Evolutionary conservation across 1,140 invertebrate genomes (phyloP), one percentile per base, ranked within the genome.

Genomic region (Listronotus bonariensis): DNA sequence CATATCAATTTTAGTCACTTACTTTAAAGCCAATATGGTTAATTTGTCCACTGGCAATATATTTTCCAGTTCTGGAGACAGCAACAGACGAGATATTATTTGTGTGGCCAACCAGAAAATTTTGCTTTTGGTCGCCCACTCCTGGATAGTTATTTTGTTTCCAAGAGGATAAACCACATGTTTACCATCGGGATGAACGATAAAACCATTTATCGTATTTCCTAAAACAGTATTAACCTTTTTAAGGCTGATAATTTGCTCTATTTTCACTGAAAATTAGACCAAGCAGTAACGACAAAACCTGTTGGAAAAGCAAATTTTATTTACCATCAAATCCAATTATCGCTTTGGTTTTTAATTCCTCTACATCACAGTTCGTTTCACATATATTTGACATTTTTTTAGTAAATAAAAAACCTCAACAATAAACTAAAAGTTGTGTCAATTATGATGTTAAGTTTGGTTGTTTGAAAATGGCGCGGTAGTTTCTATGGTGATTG

Each of bases 11-110:
- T 26, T 26, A 26, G 5, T 6, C 14, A 61, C 52, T 59, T 75
- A 89, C 88, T 80, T 92, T 93, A 76, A 95, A 96, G 6, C 93
- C 94, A 76, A 93, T 92, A 72, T 95, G 88, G 74, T 91, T 96
- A 10, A 92, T 86, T 79, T 96, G 92, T 0, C 95, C 94, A 9
- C 93, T 93, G 17, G 91, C 94, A 36, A 97, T 79, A 71, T 87
- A 92, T 26, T 87, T 87, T 41, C 94, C 94, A 66, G 74, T 79
- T 56, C 69, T 72, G 43, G 93, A 95, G 7, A 96, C 73, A 56
- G 88, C 88, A 11, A 97, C 78, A 32, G 92, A 87, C 0, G 92
- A 90, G 38, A 97, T 89, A 45, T 86, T 85, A 79, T 95, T 92
- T 0, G 88, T 89, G 74, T 96, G 94, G 0, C 92, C 93, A 42